Evolutionary conservation across 2,888 invertebrate genomes (phyloP), one percentile per base, ranked within the genome.

Genomic region (Chorisops tibialis): DNA sequence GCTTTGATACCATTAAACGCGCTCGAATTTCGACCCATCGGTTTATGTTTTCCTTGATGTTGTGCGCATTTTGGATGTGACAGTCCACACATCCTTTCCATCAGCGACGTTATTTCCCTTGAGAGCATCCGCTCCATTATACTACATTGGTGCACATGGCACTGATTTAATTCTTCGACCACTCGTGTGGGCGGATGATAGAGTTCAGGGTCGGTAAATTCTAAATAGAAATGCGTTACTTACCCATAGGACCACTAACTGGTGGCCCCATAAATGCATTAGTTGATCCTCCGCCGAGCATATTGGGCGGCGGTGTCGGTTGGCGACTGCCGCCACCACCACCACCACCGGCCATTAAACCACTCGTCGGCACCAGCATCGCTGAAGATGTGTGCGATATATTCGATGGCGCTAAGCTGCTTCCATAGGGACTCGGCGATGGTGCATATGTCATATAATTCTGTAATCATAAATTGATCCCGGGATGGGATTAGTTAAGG

Each of bases 361-460:
- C 71, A 66, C 69, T 68, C 58, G 70, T 69, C 41, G 75, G 76
- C 71, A 77, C 75, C 47, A 76, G 70, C 68, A 77, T 72, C 24
- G 75, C 74, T 56, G 76, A 72, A 43, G 73, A 71, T 63, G 68
- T 67, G 49, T 68, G 69, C 37, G 68, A 67, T 37, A 67, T 51
- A 48, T 66, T 68, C 19, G 68, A 66, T 61, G 69, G 70, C 64
- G 71, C 69, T 54, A 76, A 65, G 63, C 72, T 72, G 63, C 72
- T 71, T 52, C 72, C 74, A 65, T 76, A 77, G 65, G 72, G 71
- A 65, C 73, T 73, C 58, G 73, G 73, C 61, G 76, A 74, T 54
- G 76, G 77, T 61, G 75, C 75, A 69, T 77, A 76, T 65, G 75
- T 72, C 71, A 75, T 73, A 64, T 75, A 76, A 54, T 73, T 73